Base-by-base conservation (phyloP, 2,888 invertebrate genomes). In the Latrodectus elegans region DNA sequence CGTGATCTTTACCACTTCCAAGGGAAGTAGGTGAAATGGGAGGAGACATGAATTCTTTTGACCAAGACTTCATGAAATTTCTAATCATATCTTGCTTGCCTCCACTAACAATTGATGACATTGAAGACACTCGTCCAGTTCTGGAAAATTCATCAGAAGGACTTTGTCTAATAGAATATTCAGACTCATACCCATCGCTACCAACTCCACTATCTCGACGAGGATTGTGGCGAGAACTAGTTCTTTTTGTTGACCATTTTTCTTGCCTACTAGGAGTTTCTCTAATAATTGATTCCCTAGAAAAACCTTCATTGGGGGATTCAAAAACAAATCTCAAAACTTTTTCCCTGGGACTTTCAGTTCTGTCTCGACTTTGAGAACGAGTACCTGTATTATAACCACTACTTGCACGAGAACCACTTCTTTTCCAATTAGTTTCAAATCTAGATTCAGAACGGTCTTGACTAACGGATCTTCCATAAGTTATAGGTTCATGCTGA, bases 321-420 rank as follows among this genome's bases (percentile, higher is more conserved):
- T 89, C 89, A 68, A 88, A 80, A 9, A 88, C 88, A 76, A 89
- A 88, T 53, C 89, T 81, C n/a, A 89, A 68, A 51, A 88, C 85
- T 52, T 83, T 88, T 71, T 89, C 89, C 73, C 86, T 74, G 0
- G 89, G 89, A 64, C 83, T 86, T 15, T 87, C 80, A 11, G 87
- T 84, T 74, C 89, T 70, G 22, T 89, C 89, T 60, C 89, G 55
- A 53, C 89, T 89, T 14, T 84, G 85, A 15, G 89, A 89, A 67
- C 89, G 75, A 12, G 82, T 88, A 4, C 79, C 76, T 2, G 86
- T 83, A 53, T 86, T 83, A n/a, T 86, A 86, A 15, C 87, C 83
- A 75, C 89, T 86, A 26, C 89, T 86, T 8, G 88, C 68, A 14
- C 88, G 74, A 22, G 81, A 85, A 8, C 84, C 84, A 73, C 64